Evolutionary conservation across 2,888 invertebrate genomes (phyloP), one percentile per base, ranked within the genome.

Genomic region (Lycia hirtaria): DNA sequence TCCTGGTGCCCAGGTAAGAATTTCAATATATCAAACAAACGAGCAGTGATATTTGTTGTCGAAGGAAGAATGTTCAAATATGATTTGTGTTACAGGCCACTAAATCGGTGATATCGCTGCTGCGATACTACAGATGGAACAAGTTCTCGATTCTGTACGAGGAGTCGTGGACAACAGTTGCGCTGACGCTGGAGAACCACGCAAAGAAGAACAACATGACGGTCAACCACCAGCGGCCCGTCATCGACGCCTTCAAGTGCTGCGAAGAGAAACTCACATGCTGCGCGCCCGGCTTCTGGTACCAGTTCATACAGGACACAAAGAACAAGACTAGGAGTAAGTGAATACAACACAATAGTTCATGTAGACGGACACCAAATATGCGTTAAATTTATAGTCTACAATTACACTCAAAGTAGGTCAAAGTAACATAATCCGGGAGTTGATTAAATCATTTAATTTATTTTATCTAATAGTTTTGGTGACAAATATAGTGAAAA

Each of bases 111-210:
- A 95, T 99, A 83, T 96, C 98, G 0, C 93, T 99, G 57, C 92
- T 99, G 73, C 93, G 95, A 55, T 97, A 98, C 89, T 98, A 97
- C 92, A 94, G 96, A 73, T 99, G 99, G 99, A 95, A 95, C 71
- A 97, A 97, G 83, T 98, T 98, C 88, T 96, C 97, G 17, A 96
- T 99, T 60, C 93, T 98, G 41, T 95, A 96, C 73, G 97, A 97
- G 80, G 95, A 96, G 74, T 92, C 94, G 3, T 97, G 96, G 96
- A 92, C 94, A 71, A 96, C 95, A 1, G 98, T 98, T 17, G 97
- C 97, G 0, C 91, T 95, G 67, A 96, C 96, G 1, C 88, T 98
- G 58, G 94, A 95, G 79, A 93, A 95, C 65, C 95, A 97, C 80
- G 97, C 98, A 0, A 90, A 92, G 69, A 92, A 93, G 68, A 93